Conservation (phyloP, 2,888 invertebrate species). For the Drosophila helvetica region DNA sequence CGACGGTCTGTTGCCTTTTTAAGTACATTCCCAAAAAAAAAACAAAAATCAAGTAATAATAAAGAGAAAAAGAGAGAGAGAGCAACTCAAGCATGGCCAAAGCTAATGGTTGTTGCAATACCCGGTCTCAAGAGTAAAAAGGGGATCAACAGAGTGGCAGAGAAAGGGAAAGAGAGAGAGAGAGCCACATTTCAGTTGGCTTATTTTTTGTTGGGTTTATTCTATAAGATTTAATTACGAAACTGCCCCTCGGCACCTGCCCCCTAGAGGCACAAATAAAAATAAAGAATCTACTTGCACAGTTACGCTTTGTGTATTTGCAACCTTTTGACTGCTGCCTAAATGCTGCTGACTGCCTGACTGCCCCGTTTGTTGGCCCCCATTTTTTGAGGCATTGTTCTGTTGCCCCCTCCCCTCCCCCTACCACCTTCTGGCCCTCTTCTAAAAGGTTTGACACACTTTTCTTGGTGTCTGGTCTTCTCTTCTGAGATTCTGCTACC, state of each 20-base stretch:
- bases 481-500: slow-evolving; percentile 56
- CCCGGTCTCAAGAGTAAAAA: neutral
- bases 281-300: slow-evolving; percentile 49
- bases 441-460: slow-evolving; percentile 76
- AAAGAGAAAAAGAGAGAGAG: neutral
- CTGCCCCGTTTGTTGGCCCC: slow-evolving; percentile 63
- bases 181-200: slow-evolving; percentile 52
- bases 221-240: slow-evolving; percentile 73
- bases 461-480: slow-evolving; percentile 59
- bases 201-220: slow-evolving; percentile 34
- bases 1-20: slow-evolving; percentile 58
- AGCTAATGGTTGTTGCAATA: slow-evolving; percentile 33
- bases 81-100: slow-evolving; percentile 66
- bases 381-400: slow-evolving; percentile 68
- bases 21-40: slow-evolving; percentile 52
- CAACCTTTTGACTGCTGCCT: slow-evolving; percentile 50
- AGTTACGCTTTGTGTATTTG: slow-evolving; percentile 72
- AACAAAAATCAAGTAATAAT: slow-evolving; percentile 27
- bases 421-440: slow-evolving; percentile 65
- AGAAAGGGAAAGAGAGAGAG: slow-evolving; percentile 38
- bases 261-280: slow-evolving; percentile 9
- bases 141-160: neutral
- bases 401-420: slow-evolving; percentile 39
- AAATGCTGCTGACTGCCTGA: slow-evolving; percentile 41
- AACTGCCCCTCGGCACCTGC: slow-evolving; percentile 10